Base-by-base conservation (phyloP, 2,888 invertebrate species). In the Meliscaeva auricollis region DNA sequence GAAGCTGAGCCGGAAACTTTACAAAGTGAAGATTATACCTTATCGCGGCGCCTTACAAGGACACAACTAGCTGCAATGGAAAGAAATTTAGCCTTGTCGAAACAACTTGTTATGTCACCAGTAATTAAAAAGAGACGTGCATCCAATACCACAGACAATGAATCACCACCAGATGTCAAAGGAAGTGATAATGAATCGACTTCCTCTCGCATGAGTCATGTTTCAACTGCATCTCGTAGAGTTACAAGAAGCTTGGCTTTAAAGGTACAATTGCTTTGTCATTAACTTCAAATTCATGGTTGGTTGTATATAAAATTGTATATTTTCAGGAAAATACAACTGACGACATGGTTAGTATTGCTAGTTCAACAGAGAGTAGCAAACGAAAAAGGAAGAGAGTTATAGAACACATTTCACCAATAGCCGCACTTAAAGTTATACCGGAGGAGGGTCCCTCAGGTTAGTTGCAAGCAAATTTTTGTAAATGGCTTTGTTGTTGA, bases 181-280 rank as follows among this genome's bases (percentile, higher is more conserved):
- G 88, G 87, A 32, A 90, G 89, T 58, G 89, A 90, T 60, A 87
- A 82, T 5, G 90, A 89, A 78, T 90, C 90, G 6, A 66, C 89
- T 5, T 87, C 88, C 13, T 90, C 90, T 0, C 87, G 87, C 32
- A 54, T 68, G 11, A 89, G 89, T 32, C 87, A 87, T 26, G 48
- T 76, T 0, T 88, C 75, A 6, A 75, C 87, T 26, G 79, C 81
- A 2, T 80, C 84, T 15, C 79, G 87, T 11, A 72, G 88, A 60
- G 64, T 87, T 11, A 89, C 89, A 20, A 87, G 89, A 35, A 89
- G 88, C 56, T 87, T 87, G 0, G 68, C 87, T 8, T 87, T 88
- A 60, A 88, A 87, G 84, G 89, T 89, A 80, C 7, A 44, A 56
- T 64, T n/a, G n/a, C n/a, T n/a, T n/a, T n/a, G n/a, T n/a, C n/a